phyloP scores from a whole-genome alignment of 92 coral and sea anemone genomes.

The Plumapathes pennacea region DNA sequence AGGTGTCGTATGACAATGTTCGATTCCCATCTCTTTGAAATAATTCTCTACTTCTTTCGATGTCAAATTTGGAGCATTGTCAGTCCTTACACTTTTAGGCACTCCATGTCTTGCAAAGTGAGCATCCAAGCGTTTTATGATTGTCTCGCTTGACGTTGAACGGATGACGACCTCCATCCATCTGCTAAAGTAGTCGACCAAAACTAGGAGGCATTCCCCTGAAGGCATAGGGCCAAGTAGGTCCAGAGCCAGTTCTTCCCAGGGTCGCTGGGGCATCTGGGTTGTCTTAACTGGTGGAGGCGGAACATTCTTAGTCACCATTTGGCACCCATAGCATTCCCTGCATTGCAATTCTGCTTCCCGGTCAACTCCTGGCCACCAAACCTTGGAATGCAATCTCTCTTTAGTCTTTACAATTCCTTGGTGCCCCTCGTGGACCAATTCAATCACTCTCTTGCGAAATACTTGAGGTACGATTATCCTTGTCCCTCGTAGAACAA shows the following conservation, averaged over 20 bases:
- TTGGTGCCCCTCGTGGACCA: slow-evolving; percentile 1
- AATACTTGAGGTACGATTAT: not conserved
- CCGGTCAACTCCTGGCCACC: slow-evolving; percentile 60
- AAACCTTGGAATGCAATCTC: slow-evolving; percentile 40
- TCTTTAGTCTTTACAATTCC: slow-evolving; percentile 21
- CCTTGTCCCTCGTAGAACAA: slow-evolving; percentile 22
- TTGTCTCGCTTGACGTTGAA: slow-evolving; percentile 23
- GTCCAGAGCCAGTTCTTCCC: slow-evolving; percentile 50
- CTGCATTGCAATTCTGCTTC: slow-evolving; percentile 20
- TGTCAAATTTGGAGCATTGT: slow-evolving; percentile 36
- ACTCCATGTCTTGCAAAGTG: slow-evolving; percentile 45
- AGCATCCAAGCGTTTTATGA: slow-evolving; percentile 32
- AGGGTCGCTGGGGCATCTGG: slow-evolving; percentile 29
- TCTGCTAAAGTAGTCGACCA: slow-evolving; percentile 47
- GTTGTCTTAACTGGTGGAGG: slow-evolving; percentile 39
- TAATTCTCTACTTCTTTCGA: slow-evolving; percentile 25
- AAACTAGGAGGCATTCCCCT: slow-evolving; percentile 40
- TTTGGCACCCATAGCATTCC: slow-evolving; percentile 37
- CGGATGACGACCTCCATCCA: slow-evolving; percentile 49
- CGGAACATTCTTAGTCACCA: slow-evolving; percentile 26
- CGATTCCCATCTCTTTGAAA: slow-evolving; percentile 32
- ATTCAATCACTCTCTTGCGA: not conserved
- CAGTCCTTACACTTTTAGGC: slow-evolving; percentile 35
- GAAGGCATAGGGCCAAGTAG: slow-evolving; percentile 46
- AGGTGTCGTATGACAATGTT: slow-evolving; percentile 8